Conservation (phyloP, 2,113 vertebrate species). For the Nothobranchius kuhntae region DNA sequence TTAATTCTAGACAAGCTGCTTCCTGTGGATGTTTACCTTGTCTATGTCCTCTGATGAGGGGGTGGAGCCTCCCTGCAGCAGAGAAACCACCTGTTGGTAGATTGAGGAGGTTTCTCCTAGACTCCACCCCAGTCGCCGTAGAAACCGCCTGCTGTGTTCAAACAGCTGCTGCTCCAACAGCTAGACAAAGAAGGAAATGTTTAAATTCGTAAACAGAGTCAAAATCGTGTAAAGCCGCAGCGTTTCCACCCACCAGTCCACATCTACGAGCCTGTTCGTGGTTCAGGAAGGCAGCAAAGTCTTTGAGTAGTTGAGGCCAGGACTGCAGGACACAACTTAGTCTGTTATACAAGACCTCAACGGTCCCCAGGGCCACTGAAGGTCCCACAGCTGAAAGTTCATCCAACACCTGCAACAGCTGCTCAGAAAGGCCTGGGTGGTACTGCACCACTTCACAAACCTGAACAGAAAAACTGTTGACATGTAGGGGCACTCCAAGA, state of each 20-base stretch:
- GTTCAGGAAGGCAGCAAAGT: constrained; percentile 89
- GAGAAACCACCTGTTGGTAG: constrained; percentile 87
- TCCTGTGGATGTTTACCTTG: constrained; percentile 68
- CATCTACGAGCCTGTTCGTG: constrained; percentile 86
- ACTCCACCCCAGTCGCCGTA: constrained; percentile 84
- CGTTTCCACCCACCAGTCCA: constrained; percentile 81
- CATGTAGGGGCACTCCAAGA: not conserved
- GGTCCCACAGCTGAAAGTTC: constrained; percentile 74
- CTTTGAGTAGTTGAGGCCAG: constrained; percentile 88
- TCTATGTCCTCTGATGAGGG: constrained; percentile 79
- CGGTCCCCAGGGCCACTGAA: constrained; percentile 53
- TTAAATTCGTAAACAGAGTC: not conserved
- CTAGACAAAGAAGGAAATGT: constrained; percentile 61
- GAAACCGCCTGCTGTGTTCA: constrained; percentile 87
- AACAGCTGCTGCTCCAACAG: constrained; percentile 91
- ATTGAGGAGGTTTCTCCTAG: constrained; percentile 86
- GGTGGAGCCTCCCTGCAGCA: constrained; percentile 83
- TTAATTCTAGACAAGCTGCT: no score
- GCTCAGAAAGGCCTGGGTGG: constrained; percentile 79
- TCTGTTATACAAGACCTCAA: constrained; percentile 78
- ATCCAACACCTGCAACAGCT: constrained; percentile 85
- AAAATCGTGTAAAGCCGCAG: not conserved
- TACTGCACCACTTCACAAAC: constrained; percentile 83
- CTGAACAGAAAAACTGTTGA: constrained; percentile 56
- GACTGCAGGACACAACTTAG: constrained; percentile 77